Evolutionary conservation across 2,113 vertebrate genomes (phyloP).

Genomic region (Pelecanoides urinatrix): DNA sequence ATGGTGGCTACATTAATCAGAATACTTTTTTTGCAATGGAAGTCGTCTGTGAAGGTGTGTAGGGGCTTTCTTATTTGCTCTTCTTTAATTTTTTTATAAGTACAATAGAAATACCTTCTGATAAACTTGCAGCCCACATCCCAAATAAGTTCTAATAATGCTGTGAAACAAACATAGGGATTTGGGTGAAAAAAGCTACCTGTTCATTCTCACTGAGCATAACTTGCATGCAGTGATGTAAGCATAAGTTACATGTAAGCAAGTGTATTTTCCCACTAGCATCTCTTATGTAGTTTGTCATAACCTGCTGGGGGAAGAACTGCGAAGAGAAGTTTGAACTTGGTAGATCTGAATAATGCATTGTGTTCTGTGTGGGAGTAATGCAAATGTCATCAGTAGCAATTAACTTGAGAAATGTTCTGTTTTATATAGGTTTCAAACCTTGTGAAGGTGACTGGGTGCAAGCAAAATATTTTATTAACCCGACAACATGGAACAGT

Average conservation of each 20-base stretch:
- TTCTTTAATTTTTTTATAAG: background rate
- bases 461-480: slow-evolving; percentile 86
- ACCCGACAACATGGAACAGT: slow-evolving; percentile 77
- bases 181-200: background rate
- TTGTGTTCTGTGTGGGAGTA: background rate
- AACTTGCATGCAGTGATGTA: background rate
- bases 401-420: background rate
- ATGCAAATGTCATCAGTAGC: background rate
- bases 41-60: slow-evolving; percentile 83
- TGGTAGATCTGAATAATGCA: background rate
- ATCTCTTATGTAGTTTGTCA: rapidly evolving
- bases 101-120: background rate
- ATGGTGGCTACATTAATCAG: slow-evolving; percentile 85
- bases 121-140: background rate
- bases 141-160: background rate
- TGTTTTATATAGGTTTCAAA: slow-evolving; percentile 75
- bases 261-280: background rate
- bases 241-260: background rate
- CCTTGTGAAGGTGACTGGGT: slow-evolving; percentile 94
- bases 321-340: background rate
- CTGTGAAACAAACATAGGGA: background rate
- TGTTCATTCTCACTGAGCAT: background rate
- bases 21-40: slow-evolving; percentile 83
- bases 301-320: background rate
- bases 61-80: background rate